Evolutionary conservation across 2,888 invertebrate species (phyloP), one percentile per base, ranked within the genome.

Genomic region (Macrosoma leucophasiata): DNA sequence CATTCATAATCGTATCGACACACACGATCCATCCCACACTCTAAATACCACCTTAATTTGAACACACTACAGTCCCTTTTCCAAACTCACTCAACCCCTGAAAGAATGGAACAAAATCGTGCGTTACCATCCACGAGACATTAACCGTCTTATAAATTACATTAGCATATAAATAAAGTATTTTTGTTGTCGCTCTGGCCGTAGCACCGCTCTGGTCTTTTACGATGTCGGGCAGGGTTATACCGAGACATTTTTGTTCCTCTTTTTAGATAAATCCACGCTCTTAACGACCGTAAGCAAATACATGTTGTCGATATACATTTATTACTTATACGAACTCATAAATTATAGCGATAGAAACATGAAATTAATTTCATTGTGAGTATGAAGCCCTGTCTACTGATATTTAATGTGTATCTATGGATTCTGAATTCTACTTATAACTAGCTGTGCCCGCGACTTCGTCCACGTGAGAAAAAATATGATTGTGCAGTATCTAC

Each of bases 131-230:
- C 73, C 71, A 77, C 68, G 71, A 81, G 81, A 81, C 81, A 82
- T 82, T 84, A 82, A 82, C 73, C 81, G 76, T 82, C 81, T 81
- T 82, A 84, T 84, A 84, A 84, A 82, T 84, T 81, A 84, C 84
- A 82, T 84, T 84, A 81, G 77, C 84, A 82, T 84, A 82, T 84
- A 84, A 82, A 84, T 84, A 82, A 84, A 84, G 81, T 79, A 84
- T 82, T 79, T 82, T 78, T 78, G 82, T 79, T 75, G 78, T 69
- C 59, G 67, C 69, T 67, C 59, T 59, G 62, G 49, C 58, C 64
- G 62, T 57, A 60, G 70, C 68, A 68, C 69, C 63, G 62, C 65
- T 71, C 63, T 68, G 68, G 57, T 70, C 75, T 72, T 79, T 84
- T 82, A 81, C 75, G 81, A 81, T 63, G 64, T 62, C 68, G 67